Base-by-base conservation (phyloP, 1,140 invertebrate species). In the Drosophila sulfurigaster region DNA sequence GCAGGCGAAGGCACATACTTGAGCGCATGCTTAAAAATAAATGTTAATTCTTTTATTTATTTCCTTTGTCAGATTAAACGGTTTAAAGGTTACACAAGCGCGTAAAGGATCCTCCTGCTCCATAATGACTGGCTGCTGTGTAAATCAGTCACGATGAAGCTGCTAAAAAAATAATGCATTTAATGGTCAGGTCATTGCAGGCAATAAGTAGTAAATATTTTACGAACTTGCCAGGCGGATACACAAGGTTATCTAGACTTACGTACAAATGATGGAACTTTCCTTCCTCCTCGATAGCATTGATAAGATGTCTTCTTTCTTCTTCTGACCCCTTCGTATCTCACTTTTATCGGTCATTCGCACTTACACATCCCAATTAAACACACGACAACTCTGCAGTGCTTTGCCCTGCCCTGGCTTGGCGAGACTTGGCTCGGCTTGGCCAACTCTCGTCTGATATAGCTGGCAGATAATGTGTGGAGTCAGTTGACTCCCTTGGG, bases 31-130 rank as follows among this genome's bases (percentile, higher is more conserved):
- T 89, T 89, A 72, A 89, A 89, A 85, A 79, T 89, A 89, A 89
- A 89, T 89, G 85, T 89, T 85, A 89, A 89, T 89, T 90, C 85
- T 85, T 89, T 89, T 89, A 89, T 89, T 89, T 89, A 89, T 89
- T 89, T 89, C 86, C 78, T 79, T 89, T 89, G 85, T 89, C 85
- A 89, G 85, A 89, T 89, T 89, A 89, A 89, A 89, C 81, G 78
- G 86, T 85, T 90, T 81, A 89, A 89, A 89, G 85, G 85, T 89
- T 89, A 85, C 71, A 78, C n/a, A 48, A 38, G 38, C 65, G 51
- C n/a, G 28, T 54, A 54, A 54, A 57, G n/a, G 30, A 57, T 54
- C 65, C 73, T 72, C 73, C 65, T 67, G 60, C 20, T 45, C 35
- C 43, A 45, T 43, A 71, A 49, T 72, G 46, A 43, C 66, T 74